A percentile compares a stretch with the other conserved stretches of the same genome.
These are phyloP conservation scores for Telenomus remus DNA, from an alignment of 1,140 invertebrate species.

Conservation along the genomic window DNA sequence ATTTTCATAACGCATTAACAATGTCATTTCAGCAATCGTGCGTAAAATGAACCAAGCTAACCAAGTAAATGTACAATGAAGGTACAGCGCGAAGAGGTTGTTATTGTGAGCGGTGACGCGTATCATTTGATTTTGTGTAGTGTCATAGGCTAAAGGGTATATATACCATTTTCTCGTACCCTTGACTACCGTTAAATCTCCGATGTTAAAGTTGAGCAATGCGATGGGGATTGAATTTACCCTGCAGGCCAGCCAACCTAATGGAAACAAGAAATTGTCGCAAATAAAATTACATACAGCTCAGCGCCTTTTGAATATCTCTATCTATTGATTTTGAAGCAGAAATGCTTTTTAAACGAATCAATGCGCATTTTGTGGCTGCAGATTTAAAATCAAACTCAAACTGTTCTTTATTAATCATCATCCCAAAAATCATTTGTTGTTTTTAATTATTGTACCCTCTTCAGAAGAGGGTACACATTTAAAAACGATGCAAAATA, in stretches of 20 bases:
- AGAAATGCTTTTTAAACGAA: constrained; percentile 29
- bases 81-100: constrained; percentile 65
- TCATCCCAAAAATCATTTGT: too few relatives aligned
- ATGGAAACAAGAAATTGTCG: constrained; percentile 77
- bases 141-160: constrained; percentile 67
- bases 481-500: too few relatives aligned
- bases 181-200: constrained; percentile 54
- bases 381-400: too few relatives aligned
- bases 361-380: too few relatives aligned
- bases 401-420: too few relatives aligned
- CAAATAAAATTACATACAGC: constrained; percentile 74
- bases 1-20: constrained; percentile 44
- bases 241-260: constrained; percentile 74
- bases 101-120: constrained; percentile 74
- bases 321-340: constrained; percentile 47
- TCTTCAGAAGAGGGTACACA: too few relatives aligned
- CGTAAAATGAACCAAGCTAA: constrained; percentile 58
- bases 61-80: constrained; percentile 63
- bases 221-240: constrained; percentile 68
- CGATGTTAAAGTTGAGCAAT: constrained; percentile 67
- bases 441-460: too few relatives aligned
- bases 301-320: constrained; percentile 73
- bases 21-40: constrained; percentile 51
- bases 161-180: constrained; percentile 66
- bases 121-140: constrained; percentile 73